A percentile compares a stretch with the other conserved stretches of the same genome.
These are phyloP conservation scores for Bombyx mandarina DNA, from an alignment of 1,140 invertebrate genomes.

Conservation along the genomic window DNA sequence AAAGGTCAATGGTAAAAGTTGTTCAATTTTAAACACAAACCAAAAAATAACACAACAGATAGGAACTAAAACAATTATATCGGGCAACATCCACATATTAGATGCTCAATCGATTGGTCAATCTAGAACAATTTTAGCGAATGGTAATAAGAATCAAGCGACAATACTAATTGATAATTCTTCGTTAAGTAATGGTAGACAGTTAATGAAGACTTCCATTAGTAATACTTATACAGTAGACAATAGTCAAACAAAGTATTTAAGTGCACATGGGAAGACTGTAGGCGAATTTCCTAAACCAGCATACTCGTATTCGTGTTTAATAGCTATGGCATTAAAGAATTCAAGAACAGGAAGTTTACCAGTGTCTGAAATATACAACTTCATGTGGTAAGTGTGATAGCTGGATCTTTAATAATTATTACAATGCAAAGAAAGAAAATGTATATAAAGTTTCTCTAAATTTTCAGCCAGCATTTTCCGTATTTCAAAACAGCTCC, in stretches of 20 bases:
- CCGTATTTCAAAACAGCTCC: slow-evolving; percentile 98
- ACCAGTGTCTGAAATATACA: slow-evolving; percentile 98
- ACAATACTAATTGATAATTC: slow-evolving; percentile 69
- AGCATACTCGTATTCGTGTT: slow-evolving; percentile 96
- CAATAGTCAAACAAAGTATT: slow-evolving; percentile 62
- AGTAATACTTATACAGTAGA: slow-evolving; percentile 54
- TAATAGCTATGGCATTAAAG: slow-evolving; percentile 97
- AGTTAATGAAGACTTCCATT: slow-evolving; percentile 64
- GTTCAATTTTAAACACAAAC: slow-evolving; percentile 64
- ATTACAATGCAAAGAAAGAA: background rate
- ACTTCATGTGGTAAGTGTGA: slow-evolving; percentile 95
- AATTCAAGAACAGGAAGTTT: slow-evolving; percentile 94
- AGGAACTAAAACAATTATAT: slow-evolving; percentile 68
- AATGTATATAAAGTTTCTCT: slow-evolving; percentile 8
- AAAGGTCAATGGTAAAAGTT: slow-evolving; percentile 63
- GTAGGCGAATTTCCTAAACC: slow-evolving; percentile 92
- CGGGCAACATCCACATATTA: slow-evolving; percentile 69
- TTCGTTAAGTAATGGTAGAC: slow-evolving; percentile 57
- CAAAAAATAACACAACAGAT: slow-evolving; percentile 60
- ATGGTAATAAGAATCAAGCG: slow-evolving; percentile 62
- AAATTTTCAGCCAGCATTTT: slow-evolving; percentile 90
- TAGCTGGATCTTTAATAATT: slow-evolving; percentile 1
- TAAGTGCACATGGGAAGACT: slow-evolving; percentile 61
- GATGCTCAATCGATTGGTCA: slow-evolving; percentile 49
- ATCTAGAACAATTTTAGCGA: slow-evolving; percentile 68